These are phyloP conservation scores for Drosophila atripex DNA, from an alignment of 2,888 invertebrate species.

Conservation along the genomic window DNA sequence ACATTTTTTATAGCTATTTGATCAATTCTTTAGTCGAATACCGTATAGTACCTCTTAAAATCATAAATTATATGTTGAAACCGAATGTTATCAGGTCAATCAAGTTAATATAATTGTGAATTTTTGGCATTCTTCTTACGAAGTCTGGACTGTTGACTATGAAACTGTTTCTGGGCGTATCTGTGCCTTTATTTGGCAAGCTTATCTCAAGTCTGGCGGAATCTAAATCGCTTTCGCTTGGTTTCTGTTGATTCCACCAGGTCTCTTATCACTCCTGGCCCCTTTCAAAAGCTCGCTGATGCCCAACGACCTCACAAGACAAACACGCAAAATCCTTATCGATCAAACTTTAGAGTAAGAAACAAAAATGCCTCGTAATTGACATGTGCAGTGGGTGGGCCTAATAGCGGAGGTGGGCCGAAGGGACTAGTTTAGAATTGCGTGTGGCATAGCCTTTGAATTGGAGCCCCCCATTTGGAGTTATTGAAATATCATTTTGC, in stretches of 20 bases:
- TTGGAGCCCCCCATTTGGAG: slow-evolving; percentile 31
- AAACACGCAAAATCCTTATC: slow-evolving; percentile 74
- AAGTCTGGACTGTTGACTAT: neutral
- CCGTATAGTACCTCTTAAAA: neutral
- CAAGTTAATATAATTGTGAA: neutral
- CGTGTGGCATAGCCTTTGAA: slow-evolving; percentile 66
- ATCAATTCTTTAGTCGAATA: slow-evolving; percentile 1
- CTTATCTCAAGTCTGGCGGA: slow-evolving; percentile 33
- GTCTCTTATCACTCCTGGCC: slow-evolving; percentile 34
- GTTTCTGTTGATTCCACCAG: slow-evolving; percentile 25
- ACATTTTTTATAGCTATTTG: slow-evolving; percentile 10
- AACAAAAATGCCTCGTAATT: slow-evolving; percentile 44
- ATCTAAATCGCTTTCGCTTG: slow-evolving; percentile 50
- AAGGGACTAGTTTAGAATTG: slow-evolving; percentile 33
- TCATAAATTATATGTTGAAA: neutral
- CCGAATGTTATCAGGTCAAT: too few species aligned
- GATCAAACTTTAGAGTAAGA: slow-evolving; percentile 70
- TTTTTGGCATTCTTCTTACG: neutral
- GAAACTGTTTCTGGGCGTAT: slow-evolving; percentile 1
- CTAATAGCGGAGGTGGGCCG: slow-evolving; percentile 1
- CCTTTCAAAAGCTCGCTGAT: slow-evolving; percentile 36
- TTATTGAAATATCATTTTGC: slow-evolving; percentile 57
- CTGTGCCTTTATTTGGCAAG: neutral
- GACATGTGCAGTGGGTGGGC: slow-evolving; percentile 19
- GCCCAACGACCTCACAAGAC: slow-evolving; percentile 21